Evolutionary conservation across 1,140 invertebrate genomes (phyloP), one percentile per base, ranked within the genome.

Genomic region (Episyrphus balteatus): DNA sequence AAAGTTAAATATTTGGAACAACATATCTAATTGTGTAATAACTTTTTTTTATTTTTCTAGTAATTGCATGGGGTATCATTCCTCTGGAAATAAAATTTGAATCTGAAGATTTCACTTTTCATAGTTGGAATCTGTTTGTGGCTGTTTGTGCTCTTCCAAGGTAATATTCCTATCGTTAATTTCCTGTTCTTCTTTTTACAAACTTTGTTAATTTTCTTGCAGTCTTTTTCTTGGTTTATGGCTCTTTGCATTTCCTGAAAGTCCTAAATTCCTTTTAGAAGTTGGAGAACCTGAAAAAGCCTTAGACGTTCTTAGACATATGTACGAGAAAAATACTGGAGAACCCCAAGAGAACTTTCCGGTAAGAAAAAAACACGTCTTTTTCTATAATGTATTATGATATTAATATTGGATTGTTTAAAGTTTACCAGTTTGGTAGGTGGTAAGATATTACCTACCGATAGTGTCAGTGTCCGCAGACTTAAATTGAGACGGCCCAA

Each of bases 261-360:
- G 86, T 63, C 87, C 88, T 1, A 89, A 88, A 61, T 91, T 86
- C 46, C 73, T 88, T 44, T 74, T 90, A 52, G 81, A 84, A 56
- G 81, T 79, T 61, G 83, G 84, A 40, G 78, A 84, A 49, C 75
- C 82, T 18, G 80, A 86, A 13, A 81, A 82, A 33, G 82, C 85
- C 6, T 67, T 87, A 0, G 69, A 78, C 41, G 76, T 83, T 17
- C 74, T 88, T 13, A 76, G 76, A 54, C 68, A 76, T 54, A 81
- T 88, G 54, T 86, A 81, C 62, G 61, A 75, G 5, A 73, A 75
- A 42, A 88, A 88, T 57, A 85, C 81, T 10, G 79, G 81, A 14
- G 75, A 81, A 37, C 71, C 44, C 15, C 43, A 36, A 14, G 19
- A 50, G 39, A 44, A 56, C 21, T 64, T 62, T 51, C 59, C 83